phyloP scores from a whole-genome alignment of 1,140 invertebrate genomes.

The Neelides sp. region DNA sequence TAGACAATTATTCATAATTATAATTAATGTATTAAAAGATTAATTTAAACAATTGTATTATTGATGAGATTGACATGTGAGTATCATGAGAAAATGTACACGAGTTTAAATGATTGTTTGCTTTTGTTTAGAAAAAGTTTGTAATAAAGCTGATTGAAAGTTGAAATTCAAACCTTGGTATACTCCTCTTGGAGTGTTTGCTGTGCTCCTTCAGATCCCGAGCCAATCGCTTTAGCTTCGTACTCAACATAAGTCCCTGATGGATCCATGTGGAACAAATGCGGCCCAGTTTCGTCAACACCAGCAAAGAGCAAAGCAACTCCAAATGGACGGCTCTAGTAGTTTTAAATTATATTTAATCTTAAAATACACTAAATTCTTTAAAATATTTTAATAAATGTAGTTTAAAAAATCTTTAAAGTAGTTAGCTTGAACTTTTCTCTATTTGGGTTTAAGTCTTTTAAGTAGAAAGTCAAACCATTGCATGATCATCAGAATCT shows the following conservation, averaged over 20 bases:
- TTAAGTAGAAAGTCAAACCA: conserved; percentile 44
- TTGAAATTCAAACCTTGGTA: conserved; percentile 70
- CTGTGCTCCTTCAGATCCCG: conserved; percentile 96
- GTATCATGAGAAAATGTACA: too few species aligned
- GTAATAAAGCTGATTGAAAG: too few species aligned
- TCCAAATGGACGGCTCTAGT: conserved; percentile 87
- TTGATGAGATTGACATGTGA: not conserved
- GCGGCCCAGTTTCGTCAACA: conserved; percentile 70
- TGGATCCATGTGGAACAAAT: conserved; percentile 95
- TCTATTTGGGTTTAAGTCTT: conserved; percentile 3
- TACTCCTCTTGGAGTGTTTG: conserved; percentile 84
- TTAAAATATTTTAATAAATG: not conserved
- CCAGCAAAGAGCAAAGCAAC: conserved; percentile 87
- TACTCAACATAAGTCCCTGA: conserved; percentile 94
- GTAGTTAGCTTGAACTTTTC: not conserved
- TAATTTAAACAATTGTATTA: not conserved
- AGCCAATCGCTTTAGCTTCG: conserved; percentile 97
- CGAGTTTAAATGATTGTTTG: too few species aligned
- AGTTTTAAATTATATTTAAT: conserved; percentile 19
- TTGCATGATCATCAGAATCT: conserved; percentile 82
- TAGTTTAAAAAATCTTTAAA: conserved; percentile 2
- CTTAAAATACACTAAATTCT: too few species aligned
- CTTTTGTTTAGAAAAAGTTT: too few species aligned
- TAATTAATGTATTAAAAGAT: too few species aligned
- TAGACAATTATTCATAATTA: too few species aligned